phyloP scores from a whole-genome alignment of 2,113 vertebrate species.

The Sphaerodactylus townsendi region DNA sequence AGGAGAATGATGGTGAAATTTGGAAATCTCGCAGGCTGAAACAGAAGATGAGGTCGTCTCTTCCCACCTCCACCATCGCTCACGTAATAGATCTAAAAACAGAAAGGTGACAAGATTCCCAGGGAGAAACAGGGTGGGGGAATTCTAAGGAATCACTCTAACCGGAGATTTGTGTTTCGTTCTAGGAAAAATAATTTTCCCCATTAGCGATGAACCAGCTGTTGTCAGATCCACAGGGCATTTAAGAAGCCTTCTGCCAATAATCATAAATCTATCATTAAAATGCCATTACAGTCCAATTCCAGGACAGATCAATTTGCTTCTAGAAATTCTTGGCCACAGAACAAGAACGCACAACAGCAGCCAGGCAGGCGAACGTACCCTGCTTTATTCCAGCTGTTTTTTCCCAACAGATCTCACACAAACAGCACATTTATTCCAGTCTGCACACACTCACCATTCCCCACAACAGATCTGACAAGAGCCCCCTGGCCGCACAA shows the following conservation, averaged over 20 bases:
- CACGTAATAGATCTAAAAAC: background rate
- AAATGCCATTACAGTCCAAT: accelerated
- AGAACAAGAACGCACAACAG: background rate
- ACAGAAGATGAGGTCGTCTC: background rate
- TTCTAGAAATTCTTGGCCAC: slow-evolving; percentile 22
- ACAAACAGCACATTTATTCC: background rate
- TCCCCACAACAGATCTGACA: background rate
- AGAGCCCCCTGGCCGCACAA: background rate
- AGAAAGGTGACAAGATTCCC: background rate
- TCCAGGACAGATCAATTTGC: slow-evolving; percentile 17
- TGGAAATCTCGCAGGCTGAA: background rate
- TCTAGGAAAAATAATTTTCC: slow-evolving; percentile 5
- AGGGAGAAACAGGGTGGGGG: background rate
- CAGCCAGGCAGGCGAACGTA: background rate
- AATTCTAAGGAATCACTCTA: background rate
- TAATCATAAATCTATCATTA: slow-evolving; percentile 20
- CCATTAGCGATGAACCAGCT: accelerated
- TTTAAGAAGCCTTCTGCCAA: accelerated
- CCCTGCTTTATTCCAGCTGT: background rate
- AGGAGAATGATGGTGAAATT: background rate
- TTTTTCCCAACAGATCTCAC: background rate
- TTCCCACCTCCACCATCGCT: accelerated
- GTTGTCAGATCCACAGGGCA: background rate
- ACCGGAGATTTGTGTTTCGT: background rate
- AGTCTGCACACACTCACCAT: background rate